These are phyloP conservation scores for Heliconius sara DNA, from an alignment of 2,888 invertebrate species.

Conservation along the genomic window DNA sequence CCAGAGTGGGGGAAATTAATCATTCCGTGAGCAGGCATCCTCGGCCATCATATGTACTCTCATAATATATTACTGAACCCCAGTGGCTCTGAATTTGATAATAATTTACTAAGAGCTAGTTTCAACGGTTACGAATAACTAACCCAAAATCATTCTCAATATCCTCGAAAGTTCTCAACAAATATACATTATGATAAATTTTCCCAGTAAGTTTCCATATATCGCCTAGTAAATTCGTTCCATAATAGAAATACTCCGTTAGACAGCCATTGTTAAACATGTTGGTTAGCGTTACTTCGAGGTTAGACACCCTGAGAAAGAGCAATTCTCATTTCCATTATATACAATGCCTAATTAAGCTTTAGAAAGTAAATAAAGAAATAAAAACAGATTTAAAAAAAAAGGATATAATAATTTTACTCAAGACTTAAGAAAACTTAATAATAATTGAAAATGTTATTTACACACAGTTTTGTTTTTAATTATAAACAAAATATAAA, in stretches of 20 bases:
- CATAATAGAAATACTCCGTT: constrained; percentile 61
- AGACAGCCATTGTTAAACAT: constrained; percentile 64
- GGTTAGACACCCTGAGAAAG: constrained; percentile 69
- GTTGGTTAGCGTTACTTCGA: constrained; percentile 64
- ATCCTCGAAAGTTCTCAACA: constrained; percentile 34
- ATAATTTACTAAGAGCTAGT: background rate
- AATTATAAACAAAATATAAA: no score
- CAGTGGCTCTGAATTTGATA: background rate
- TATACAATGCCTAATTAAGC: background rate
- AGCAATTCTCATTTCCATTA: constrained; percentile 31
- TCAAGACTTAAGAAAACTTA: no score
- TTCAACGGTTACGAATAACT: constrained; percentile 1
- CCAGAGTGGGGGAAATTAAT: no score
- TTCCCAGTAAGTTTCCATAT: constrained; percentile 61
- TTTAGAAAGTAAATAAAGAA: constrained; percentile 14
- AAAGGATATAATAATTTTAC: no score
- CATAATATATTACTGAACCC: background rate
- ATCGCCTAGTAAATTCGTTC: constrained; percentile 57
- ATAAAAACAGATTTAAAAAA: no score
- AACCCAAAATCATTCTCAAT: constrained; percentile 39
- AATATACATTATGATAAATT: constrained; percentile 45
- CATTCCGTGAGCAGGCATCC: no score
- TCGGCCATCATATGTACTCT: background rate
- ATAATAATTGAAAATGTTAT: background rate
- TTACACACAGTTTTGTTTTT: background rate